Evolutionary conservation across 2,113 vertebrate species (phyloP), one percentile per base, ranked within the genome.

Genomic region (Caranx ignobilis): DNA sequence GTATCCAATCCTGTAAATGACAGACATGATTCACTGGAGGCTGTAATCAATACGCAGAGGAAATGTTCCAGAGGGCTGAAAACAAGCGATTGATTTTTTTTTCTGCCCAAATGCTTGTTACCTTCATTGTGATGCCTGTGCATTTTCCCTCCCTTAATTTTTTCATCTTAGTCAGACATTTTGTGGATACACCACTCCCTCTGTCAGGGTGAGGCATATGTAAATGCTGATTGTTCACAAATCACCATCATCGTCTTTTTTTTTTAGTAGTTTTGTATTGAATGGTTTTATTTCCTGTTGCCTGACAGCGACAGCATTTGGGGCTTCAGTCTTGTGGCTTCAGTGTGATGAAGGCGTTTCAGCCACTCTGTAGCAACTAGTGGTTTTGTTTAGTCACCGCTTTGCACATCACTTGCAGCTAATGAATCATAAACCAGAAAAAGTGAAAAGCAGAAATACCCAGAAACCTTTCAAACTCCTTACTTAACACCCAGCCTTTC

Each of bases 41-140:
- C 31, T 0, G 65, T 74, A 70, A 88, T 91, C 88, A 83, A 87
- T 91, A 77, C 21, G 3, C 41, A 48, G 85, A 87, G 72, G 81
- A 80, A 86, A 82, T 64, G 54, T 43, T 85, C 79, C 73, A 63
- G 74, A 57, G 57, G 47, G 39, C 55, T 59, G 26, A 54, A 74
- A 87, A 66, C 0, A 37, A 10, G 50, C 18, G 18, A 79, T 83
- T 61, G 69, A 70, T 84, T 83, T 59, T 60, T 39, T 34, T n/a
- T 52, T 54, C 2, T 7, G 16, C 13, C 19, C 1, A 65, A 56
- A 78, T 34, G 9, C 37, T 52, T 2, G 15, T 13, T 80, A 11
- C 43, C 56, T 47, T 82, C 35, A 72, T 70, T 75, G 71, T 64
- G 54, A 69, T 47, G 48, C 66, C 34, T 63, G 19, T 60, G 52